A percentile compares a stretch with the other conserved stretches of the same genome.
phyloP scores from a whole-genome alignment of 1,140 invertebrate genomes.

The Musca domestica region DNA sequence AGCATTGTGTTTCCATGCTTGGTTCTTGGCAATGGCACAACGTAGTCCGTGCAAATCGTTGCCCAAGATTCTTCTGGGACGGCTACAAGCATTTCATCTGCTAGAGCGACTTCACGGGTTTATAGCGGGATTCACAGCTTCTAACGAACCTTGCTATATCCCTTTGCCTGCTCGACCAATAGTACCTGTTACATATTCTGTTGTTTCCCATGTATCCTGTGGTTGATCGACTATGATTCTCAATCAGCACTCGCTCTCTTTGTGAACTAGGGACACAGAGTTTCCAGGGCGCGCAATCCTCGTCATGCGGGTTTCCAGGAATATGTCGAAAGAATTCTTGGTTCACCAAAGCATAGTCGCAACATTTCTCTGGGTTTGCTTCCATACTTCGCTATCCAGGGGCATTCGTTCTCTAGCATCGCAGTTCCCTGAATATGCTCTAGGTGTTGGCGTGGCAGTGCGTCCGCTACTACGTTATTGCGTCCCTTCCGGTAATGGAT shows the following conservation, averaged over 20 bases:
- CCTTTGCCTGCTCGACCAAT: neutral
- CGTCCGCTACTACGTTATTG: neutral
- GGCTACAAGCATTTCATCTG: neutral
- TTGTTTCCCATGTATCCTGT: neutral
- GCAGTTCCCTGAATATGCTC: neutral
- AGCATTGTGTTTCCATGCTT: constrained; percentile 1
- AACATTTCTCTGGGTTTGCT: neutral
- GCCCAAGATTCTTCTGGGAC: neutral
- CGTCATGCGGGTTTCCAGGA: neutral
- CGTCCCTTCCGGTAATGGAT: constrained; percentile 18
- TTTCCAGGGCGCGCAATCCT: neutral
- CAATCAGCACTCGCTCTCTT: neutral
- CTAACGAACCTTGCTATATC: neutral
- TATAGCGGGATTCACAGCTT: neutral
- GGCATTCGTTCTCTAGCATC: neutral
- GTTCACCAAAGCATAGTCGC: neutral
- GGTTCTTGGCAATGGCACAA: neutral
- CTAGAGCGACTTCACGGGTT: no score
- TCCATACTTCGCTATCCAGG: neutral
- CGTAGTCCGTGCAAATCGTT: neutral
- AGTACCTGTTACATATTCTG: neutral
- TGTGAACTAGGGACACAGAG: neutral
- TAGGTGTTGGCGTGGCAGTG: neutral
- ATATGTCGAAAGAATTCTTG: neutral
- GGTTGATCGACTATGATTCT: neutral